phyloP scores from a whole-genome alignment of 2,113 vertebrate genomes.

The Chelonoidis abingdonii region DNA sequence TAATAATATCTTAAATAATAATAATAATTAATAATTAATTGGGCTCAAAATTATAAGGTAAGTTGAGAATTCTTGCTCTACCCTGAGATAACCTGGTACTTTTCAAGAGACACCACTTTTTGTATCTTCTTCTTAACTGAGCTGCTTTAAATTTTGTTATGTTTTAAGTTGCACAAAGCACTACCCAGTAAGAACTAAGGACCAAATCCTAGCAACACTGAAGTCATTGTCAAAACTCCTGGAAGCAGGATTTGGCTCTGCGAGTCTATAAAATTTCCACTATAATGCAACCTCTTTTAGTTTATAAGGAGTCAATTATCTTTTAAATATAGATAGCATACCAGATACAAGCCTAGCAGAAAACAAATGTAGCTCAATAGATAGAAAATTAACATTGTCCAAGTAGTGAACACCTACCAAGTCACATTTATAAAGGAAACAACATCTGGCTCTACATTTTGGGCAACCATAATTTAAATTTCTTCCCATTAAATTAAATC shows the following conservation, averaged over 20 bases:
- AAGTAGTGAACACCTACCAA: conserved; percentile 32
- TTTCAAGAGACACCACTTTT: not conserved
- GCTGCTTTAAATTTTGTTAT: not conserved
- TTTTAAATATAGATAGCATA: conserved; percentile 5
- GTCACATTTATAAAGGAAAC: not conserved
- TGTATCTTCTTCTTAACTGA: not conserved
- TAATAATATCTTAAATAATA: not conserved
- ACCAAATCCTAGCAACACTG: not conserved
- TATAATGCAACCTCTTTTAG: not conserved
- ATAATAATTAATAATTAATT: not conserved
- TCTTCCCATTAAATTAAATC: conserved; percentile 25
- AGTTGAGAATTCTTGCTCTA: not conserved
- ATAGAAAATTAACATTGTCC: not conserved
- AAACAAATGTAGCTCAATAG: conserved; percentile 1
- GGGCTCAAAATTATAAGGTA: not conserved
- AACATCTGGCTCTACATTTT: not conserved
- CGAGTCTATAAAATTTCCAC: not conserved
- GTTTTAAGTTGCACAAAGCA: not conserved
- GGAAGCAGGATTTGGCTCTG: not conserved
- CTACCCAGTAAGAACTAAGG: not conserved
- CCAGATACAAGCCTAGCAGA: not conserved
- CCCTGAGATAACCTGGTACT: not conserved
- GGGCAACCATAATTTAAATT: not conserved
- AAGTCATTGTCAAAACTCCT: not conserved
- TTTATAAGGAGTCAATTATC: not conserved